Conservation (phyloP, 2,113 vertebrate genomes). For the Bufo bufo region DNA sequence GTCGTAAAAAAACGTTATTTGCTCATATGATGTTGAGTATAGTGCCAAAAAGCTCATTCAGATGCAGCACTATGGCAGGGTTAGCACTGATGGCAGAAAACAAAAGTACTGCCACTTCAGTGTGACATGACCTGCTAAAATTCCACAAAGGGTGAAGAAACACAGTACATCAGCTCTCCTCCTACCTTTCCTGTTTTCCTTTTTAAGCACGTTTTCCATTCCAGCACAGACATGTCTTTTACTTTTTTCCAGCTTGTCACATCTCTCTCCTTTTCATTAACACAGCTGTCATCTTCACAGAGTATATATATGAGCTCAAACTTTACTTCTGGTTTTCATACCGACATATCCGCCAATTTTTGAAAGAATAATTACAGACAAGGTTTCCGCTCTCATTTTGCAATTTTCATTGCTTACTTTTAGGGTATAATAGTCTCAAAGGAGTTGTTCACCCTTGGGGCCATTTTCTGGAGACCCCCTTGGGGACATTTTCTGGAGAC, state of each 20-base stretch:
- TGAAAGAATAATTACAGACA: background rate
- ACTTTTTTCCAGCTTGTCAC: constrained; percentile 13
- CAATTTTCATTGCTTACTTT: background rate
- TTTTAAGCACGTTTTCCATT: constrained; percentile 20
- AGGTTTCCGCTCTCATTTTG: background rate
- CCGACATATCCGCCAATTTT: background rate
- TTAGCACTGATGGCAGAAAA: background rate
- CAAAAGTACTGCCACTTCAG: background rate
- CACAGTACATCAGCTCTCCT: background rate
- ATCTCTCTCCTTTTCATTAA: constrained; percentile 40
- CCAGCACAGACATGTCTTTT: constrained; percentile 4
- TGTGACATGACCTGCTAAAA: constrained; percentile 22
- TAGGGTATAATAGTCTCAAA: background rate
- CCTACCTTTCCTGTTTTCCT: constrained; percentile 34
- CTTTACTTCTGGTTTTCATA: background rate
- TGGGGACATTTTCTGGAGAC: too few species aligned
- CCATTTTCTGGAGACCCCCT: too few species aligned
- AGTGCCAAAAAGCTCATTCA: background rate
- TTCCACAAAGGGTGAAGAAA: constrained; percentile 23
- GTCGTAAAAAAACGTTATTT: background rate
- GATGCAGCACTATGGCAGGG: background rate
- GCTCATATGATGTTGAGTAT: background rate
- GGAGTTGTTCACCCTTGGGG: too few species aligned
- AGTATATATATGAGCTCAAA: background rate
- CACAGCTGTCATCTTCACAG: constrained; percentile 21